Conservation (phyloP, 2,888 invertebrate genomes). For the Nephrotoma flavescens region DNA sequence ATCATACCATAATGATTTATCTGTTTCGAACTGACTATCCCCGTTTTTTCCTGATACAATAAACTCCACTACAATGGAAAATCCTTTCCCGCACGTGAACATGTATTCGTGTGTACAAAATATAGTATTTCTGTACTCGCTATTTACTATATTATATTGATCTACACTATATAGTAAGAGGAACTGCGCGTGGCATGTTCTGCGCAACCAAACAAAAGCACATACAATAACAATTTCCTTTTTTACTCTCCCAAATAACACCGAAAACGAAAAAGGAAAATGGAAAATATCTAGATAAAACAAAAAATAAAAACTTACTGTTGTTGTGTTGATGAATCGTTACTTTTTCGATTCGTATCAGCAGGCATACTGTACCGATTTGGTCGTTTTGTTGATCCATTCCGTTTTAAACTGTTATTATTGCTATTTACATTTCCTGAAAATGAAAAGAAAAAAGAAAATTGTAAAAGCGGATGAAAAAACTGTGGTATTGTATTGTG, state of each 20-base stretch:
- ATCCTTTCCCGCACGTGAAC: not conserved
- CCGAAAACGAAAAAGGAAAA: not conserved
- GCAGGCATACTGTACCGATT: slow-evolving; percentile 1
- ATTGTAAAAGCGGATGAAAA: not conserved
- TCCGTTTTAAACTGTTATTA: not conserved
- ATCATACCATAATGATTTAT: not conserved
- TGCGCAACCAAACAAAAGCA: not conserved
- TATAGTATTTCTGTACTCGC: not conserved
- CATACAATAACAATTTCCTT: not conserved
- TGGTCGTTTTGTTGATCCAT: slow-evolving; percentile 3
- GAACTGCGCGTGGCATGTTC: not conserved
- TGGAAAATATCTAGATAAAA: not conserved
- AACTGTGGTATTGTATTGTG: not conserved
- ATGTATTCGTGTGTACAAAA: not conserved
- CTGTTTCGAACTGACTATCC: not conserved
- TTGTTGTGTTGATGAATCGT: not conserved
- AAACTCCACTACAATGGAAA: not conserved
- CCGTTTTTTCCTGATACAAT: not conserved
- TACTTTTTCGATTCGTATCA: slow-evolving; percentile 1
- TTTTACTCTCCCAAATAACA: not conserved
- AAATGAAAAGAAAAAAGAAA: not conserved
- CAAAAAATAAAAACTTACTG: not conserved
- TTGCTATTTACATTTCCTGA: slow-evolving; percentile 2
- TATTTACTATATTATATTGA: not conserved
- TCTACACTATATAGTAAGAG: not conserved